phyloP scores from a whole-genome alignment of 2,797 vertebrate genomes.

The Eutrigla gurnardus region DNA sequence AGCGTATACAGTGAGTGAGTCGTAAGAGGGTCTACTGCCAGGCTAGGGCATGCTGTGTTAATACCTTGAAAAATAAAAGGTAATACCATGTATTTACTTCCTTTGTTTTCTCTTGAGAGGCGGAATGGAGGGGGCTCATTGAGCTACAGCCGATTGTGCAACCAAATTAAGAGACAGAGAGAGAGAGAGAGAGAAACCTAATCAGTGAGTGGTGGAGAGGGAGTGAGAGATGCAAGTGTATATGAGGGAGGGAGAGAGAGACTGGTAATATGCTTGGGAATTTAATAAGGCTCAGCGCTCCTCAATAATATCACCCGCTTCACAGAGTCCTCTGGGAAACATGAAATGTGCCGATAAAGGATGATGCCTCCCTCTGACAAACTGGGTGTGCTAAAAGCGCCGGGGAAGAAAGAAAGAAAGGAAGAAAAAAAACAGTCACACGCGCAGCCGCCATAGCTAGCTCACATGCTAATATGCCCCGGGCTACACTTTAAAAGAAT shows the following conservation, averaged over 20 bases:
- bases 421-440: constrained; percentile 43
- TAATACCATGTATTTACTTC: constrained; percentile 76
- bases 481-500: constrained; percentile 77
- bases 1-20: constrained; percentile 38
- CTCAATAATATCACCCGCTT: constrained; percentile 84
- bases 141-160: constrained; percentile 57
- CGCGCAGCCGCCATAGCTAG: constrained; percentile 48
- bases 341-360: constrained; percentile 82
- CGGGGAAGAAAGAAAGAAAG: constrained; percentile 16
- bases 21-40: constrained; percentile 41
- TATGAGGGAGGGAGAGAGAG: constrained; percentile 57
- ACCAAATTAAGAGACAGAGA: constrained; percentile 73
- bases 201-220: constrained; percentile 54
- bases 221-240: constrained; percentile 60
- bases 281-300: constrained; percentile 86
- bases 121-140: constrained; percentile 21
- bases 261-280: constrained; percentile 85
- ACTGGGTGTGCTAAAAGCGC: constrained; percentile 71
- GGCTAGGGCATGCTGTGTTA: constrained; percentile 49
- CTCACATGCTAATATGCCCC: constrained; percentile 71
- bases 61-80: constrained; percentile 54
- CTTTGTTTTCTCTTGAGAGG: constrained; percentile 68
- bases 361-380: constrained; percentile 81
- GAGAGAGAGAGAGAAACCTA: constrained; percentile 63
- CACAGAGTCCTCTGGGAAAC: constrained; percentile 82